Evolutionary conservation across 2,113 vertebrate genomes (phyloP).

Genomic region (Salvator merianae): DNA sequence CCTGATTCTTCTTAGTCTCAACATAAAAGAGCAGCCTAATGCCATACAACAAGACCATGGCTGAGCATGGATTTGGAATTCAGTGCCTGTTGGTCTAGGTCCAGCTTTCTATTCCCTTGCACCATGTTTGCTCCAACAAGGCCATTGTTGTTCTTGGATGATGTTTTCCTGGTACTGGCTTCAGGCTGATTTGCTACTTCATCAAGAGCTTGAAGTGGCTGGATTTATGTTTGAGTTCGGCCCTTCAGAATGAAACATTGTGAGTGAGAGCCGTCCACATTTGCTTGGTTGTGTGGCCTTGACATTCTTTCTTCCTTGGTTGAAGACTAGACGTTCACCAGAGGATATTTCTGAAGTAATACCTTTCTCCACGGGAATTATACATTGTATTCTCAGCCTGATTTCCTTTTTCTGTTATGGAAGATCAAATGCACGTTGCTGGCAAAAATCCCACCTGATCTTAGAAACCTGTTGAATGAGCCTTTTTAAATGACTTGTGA

Average conservation of each 20-base stretch:
- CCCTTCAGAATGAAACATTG: background rate
- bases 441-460: background rate
- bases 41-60: background rate
- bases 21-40: background rate
- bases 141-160: background rate
- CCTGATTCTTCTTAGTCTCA: background rate
- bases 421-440: no score
- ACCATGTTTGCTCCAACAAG: background rate
- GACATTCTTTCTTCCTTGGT: background rate
- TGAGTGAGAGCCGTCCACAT: background rate
- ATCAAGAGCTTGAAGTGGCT: background rate
- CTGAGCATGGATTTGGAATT: background rate
- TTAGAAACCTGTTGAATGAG: background rate
- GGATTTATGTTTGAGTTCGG: background rate
- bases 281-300: background rate
- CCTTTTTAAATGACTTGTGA: no score
- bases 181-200: background rate
- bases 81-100: background rate
- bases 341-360: slow-evolving; percentile 5
- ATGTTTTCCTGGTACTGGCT: background rate
- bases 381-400: no score
- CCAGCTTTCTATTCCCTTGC: slow-evolving; percentile 9
- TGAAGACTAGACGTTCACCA: slow-evolving; percentile 2
- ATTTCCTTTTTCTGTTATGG: no score
- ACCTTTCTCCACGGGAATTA: background rate